A percentile compares a stretch with the other conserved stretches of the same genome.
Conservation (phyloP, 2,113 vertebrate species). For the Nicator chloris region DNA sequence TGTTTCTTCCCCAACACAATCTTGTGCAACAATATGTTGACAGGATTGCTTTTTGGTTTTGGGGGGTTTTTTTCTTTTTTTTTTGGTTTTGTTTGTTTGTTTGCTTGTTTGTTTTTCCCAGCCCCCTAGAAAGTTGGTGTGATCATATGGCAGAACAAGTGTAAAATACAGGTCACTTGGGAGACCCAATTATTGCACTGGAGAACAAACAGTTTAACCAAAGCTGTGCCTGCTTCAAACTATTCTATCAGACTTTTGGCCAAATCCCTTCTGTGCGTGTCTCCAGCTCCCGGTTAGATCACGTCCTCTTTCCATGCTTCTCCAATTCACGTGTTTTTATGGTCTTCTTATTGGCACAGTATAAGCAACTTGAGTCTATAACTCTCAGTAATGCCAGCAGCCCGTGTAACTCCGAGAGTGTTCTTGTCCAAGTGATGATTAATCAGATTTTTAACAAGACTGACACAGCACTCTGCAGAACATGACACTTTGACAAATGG, state of each 20-base stretch:
- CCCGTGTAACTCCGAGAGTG: not conserved
- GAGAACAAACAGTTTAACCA: not conserved
- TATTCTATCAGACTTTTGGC: not conserved
- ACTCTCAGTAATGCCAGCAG: not conserved
- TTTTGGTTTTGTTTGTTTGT: too few relatives aligned
- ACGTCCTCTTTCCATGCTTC: not conserved
- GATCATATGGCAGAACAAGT: not conserved
- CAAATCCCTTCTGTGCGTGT: not conserved
- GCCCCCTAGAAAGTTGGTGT: not conserved
- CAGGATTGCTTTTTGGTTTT: not conserved
- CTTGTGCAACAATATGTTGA: not conserved
- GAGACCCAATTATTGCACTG: not conserved
- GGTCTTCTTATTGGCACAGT: not conserved
- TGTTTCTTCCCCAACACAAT: not conserved
- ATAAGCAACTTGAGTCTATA: not conserved
- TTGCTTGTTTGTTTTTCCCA: not conserved
- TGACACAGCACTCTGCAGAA: not conserved
- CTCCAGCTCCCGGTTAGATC: not conserved
- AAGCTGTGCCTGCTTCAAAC: not conserved
- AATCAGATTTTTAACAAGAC: conserved; percentile 8
- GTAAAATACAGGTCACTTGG: not conserved
- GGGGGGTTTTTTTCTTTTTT: too few relatives aligned
- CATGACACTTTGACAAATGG: not conserved
- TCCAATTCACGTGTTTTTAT: not conserved
- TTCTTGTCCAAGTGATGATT: not conserved